Evolutionary conservation across 92 coral and sea anemone species (phyloP), one percentile per base, ranked within the genome.

Genomic region (Plumapathes pennacea): DNA sequence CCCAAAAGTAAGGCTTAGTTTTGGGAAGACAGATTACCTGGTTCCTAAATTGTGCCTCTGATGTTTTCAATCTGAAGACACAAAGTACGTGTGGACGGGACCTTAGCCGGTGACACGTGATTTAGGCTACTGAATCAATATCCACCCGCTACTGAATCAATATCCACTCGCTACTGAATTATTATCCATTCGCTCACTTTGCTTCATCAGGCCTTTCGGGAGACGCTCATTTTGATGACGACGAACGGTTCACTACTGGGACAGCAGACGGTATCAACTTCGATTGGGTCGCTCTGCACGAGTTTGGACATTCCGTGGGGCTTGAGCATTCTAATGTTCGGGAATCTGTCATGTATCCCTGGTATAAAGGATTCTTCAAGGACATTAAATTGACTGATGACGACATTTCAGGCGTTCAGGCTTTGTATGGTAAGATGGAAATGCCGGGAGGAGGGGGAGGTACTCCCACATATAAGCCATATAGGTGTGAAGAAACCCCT

Each of bases 261-360:
- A 56, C 37, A 31, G 15, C 24, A 2, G 42, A 56, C 9, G 89
- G 89, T 30, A 64, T 83, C 21, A 89, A 89, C 82, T 70, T 89
- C 15, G 86, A 84, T 52, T 89, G 96, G 96, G 96, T 89, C 34
- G 83, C 90, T 5, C 64, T 81, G 43, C 96, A 89, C 46, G 96
- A 89, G 69, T 84, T 89, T 64, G 96, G 96, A 2, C 96, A 89
- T 57, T 83, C 90, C 40, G 45, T 84, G 47, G 96, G 96, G 12
- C 70, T 89, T 20, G 80, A 75, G 31, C 96, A 89, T 47, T 78
- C 84, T 33, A 49, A 54, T 25, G 85, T 78, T 5, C 81, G 63
- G 1, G 96, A 70, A 21, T 81, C 96, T 15, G 66, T 89, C 57
- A 89, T 89, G 96, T 83, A 73, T 44, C 96, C 96, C 14, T 89